Evolutionary conservation across 2,888 invertebrate genomes (phyloP), one percentile per base, ranked within the genome.

Genomic region (Adelphocoris suturalis): DNA sequence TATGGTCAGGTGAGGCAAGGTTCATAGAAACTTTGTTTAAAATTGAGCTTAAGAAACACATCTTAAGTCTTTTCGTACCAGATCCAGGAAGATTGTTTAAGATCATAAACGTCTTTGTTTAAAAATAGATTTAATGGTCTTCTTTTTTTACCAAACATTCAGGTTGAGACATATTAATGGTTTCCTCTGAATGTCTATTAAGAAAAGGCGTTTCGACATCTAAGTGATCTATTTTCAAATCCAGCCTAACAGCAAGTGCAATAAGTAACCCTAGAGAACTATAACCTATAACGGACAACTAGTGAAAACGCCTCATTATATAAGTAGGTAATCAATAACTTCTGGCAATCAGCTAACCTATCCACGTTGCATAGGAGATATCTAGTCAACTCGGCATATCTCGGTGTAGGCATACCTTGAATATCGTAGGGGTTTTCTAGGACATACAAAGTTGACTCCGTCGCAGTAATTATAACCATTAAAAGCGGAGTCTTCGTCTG

Each of bases 11-110:
- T n/a, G n/a, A n/a, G n/a, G n/a, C n/a, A n/a, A n/a, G n/a, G n/a
- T n/a, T n/a, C n/a, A n/a, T n/a, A n/a, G n/a, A n/a, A n/a, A n/a
- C n/a, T n/a, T n/a, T 61, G 85, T 57, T 57, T 57, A 1, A 61
- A 27, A 23, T n/a, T 46, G 37, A 48, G 23, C n/a, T 75, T 46
- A 55, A 19, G 13, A 84, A 75, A 27, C 16, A 16, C 27, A 16
- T 16, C 85, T 86, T 14, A 12, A 76, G 27, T 86, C 75, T 90
- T 78, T 76, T n/a, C 37, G 28, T 90, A 76, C 90, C 85, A 85
- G 0, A 52, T 19, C 23, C 85, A 7, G 3, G 76, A 23, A 16
- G 68, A 28, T 28, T 90, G 90, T 52, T 89, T 89, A 3, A 89
- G 37, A 13, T 85, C 89, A 55, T 89, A 85, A 16, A 89, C 7